These are phyloP conservation scores for Cactoblastis cactorum DNA, from an alignment of 2,888 invertebrate species.

Conservation along the genomic window DNA sequence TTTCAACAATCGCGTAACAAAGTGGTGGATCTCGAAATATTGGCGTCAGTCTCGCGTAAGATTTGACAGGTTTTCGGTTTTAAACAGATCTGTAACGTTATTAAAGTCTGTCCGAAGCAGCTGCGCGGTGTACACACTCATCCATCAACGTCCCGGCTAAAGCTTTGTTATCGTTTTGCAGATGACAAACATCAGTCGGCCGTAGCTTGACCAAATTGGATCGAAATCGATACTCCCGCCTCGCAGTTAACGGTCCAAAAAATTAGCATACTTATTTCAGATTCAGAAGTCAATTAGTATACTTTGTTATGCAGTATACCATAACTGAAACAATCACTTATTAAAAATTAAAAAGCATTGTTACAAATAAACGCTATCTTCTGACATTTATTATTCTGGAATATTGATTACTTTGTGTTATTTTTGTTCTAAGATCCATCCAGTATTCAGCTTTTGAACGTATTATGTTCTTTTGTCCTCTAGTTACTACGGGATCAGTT, in stretches of 20 bases:
- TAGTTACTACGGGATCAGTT: conserved; percentile 1
- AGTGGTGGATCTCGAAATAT: neutral
- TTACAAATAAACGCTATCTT: neutral
- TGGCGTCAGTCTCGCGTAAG: conserved; percentile 6
- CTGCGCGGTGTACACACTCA: conserved; percentile 12
- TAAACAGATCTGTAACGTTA: conserved; percentile 7
- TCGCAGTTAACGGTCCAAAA: conserved; percentile 4
- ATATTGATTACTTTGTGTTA: neutral
- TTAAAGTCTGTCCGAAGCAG: conserved; percentile 1
- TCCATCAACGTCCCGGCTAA: conserved; percentile 14
- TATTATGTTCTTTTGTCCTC: conserved; percentile 4
- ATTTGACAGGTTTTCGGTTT: conserved; percentile 11
- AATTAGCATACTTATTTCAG: conserved; percentile 1
- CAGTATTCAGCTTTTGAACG: conserved; percentile 2
- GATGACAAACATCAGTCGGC: conserved; percentile 12
- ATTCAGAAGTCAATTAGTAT: neutral
- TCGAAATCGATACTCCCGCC: conserved; percentile 22
- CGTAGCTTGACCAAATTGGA: conserved; percentile 21
- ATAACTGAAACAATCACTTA: neutral
- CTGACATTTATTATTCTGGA: neutral
- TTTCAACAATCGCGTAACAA: conserved; percentile 6
- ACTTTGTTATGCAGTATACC: neutral
- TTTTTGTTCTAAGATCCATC: neutral
- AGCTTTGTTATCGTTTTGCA: conserved; percentile 7
- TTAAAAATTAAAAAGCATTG: neutral